Percentiles rank a stretch among this genome's conserved stretches.
Conservation (phyloP, 2,113 vertebrate genomes). For the Corythoichthys haematopterus region DNA sequence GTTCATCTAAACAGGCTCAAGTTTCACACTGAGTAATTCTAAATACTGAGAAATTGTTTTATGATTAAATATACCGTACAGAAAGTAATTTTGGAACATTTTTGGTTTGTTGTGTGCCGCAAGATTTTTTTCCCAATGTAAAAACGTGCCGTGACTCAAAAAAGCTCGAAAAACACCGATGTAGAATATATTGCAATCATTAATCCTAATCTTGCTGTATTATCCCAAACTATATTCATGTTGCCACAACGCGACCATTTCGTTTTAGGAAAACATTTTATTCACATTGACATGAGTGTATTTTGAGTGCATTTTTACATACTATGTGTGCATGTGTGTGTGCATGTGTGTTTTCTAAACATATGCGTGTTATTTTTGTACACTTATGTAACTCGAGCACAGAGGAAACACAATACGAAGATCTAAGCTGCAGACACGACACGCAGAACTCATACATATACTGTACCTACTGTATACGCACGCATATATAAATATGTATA, state of each 20-base stretch:
- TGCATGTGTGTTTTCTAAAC: conserved; percentile 30
- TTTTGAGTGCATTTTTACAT: conserved; percentile 63
- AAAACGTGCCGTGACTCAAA: too few species aligned
- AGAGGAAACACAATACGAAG: conserved; percentile 46
- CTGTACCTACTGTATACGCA: conserved; percentile 21
- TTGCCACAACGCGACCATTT: conserved; percentile 27
- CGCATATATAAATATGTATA: conserved; percentile 47
- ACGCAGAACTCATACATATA: not conserved
- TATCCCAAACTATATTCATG: too few species aligned
- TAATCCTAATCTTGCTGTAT: not conserved
- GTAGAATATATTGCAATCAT: too few species aligned
- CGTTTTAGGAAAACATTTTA: conserved; percentile 73
- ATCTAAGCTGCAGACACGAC: conserved; percentile 46
- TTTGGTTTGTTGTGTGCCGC: too few species aligned
- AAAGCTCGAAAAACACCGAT: too few species aligned
- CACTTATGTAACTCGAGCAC: conserved; percentile 53
- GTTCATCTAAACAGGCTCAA: too few species aligned
- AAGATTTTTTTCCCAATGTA: too few species aligned
- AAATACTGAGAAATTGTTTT: too few species aligned
- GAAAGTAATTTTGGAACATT: too few species aligned
- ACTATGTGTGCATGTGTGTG: conserved; percentile 34
- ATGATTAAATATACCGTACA: too few species aligned
- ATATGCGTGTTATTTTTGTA: conserved; percentile 60
- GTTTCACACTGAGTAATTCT: too few species aligned
- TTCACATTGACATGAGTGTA: conserved; percentile 75